Conservation (phyloP, 2,888 invertebrate species). For the Rapana venosa region DNA sequence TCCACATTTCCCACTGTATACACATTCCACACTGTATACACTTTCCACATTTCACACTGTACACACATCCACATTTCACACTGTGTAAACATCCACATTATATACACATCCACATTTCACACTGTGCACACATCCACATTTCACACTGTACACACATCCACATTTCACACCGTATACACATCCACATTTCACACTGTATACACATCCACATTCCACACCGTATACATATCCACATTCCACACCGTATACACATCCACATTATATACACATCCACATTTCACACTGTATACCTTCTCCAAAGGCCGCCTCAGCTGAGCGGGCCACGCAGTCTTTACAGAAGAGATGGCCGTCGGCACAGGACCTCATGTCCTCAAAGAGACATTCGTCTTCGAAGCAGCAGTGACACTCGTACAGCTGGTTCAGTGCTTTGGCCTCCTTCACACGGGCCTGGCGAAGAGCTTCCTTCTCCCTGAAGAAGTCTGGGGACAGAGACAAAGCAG, state of each 20-base stretch:
- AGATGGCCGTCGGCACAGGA: constrained; percentile 74
- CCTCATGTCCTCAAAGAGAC: constrained; percentile 77
- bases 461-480: constrained; percentile 53
- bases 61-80: too few species aligned
- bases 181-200: too few species aligned
- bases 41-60: too few species aligned
- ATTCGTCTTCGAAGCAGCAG: constrained; percentile 82
- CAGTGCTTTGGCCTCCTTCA: constrained; percentile 73
- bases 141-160: too few species aligned
- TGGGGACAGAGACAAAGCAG: constrained; percentile 24
- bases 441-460: constrained; percentile 54
- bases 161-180: too few species aligned
- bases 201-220: too few species aligned
- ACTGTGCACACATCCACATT: too few species aligned
- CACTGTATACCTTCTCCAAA: constrained; percentile 60
- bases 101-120: too few species aligned
- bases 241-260: neutral
- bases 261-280: neutral
- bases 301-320: constrained; percentile 66
- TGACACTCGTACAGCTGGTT: constrained; percentile 80
- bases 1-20: too few species aligned
- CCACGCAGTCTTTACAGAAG: constrained; percentile 74
- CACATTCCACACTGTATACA: too few species aligned
- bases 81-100: too few species aligned
- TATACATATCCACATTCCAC: too few species aligned